Evolutionary conservation across 1,140 invertebrate species (phyloP).

Genomic region (Metopolophium dirhodum): DNA sequence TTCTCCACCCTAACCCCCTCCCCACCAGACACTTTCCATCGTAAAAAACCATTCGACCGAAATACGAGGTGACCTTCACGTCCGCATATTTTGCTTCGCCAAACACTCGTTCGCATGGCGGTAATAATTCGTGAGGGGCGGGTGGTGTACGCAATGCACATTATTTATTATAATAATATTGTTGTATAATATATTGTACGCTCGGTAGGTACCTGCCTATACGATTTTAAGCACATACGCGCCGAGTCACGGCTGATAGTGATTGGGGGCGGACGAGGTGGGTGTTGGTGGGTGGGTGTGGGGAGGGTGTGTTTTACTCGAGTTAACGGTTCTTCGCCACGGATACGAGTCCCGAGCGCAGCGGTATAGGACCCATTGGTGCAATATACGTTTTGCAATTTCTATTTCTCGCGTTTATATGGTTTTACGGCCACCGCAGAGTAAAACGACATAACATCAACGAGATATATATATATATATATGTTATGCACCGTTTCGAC

Average conservation of each 20-base stretch:
- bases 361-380: conserved; percentile 30
- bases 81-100: background rate
- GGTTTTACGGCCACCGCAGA: conserved; percentile 4
- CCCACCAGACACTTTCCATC: no score
- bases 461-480: background rate
- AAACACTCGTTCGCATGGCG: background rate
- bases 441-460: conserved; percentile 17
- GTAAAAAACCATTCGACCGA: background rate
- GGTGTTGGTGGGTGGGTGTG: no score
- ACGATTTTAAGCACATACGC: background rate
- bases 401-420: conserved; percentile 44
- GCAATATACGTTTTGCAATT: conserved; percentile 44
- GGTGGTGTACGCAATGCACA: background rate
- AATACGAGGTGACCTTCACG: background rate
- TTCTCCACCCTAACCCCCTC: rapidly evolving
- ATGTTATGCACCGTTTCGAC: background rate
- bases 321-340: conserved; percentile 6
- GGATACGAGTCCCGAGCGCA: background rate
- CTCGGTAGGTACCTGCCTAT: background rate
- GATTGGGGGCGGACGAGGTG: no score
- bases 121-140: background rate
- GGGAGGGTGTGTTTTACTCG: background rate
- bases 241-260: background rate
- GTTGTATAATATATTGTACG: background rate
- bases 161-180: background rate